Percentiles rank a stretch among this genome's conserved stretches.
These are phyloP conservation scores for Ichneumoninae sp. DNA, from an alignment of 2,888 invertebrate genomes.

Conservation along the genomic window DNA sequence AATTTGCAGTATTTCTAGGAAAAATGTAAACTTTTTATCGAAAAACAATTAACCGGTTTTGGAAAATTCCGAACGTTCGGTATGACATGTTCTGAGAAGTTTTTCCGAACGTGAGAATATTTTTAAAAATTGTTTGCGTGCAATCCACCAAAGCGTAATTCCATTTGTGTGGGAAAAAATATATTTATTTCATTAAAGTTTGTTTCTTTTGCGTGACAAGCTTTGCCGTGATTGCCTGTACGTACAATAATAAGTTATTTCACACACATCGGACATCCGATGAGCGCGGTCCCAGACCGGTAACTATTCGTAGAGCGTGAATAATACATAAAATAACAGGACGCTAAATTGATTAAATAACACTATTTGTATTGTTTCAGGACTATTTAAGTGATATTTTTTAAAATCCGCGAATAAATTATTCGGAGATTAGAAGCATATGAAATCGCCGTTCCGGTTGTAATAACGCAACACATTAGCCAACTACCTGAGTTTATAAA, in stretches of 20 bases:
- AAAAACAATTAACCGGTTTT: background rate
- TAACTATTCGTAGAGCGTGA: background rate
- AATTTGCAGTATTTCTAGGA: background rate
- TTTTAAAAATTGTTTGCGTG: background rate
- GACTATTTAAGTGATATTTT: background rate
- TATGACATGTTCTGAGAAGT: background rate
- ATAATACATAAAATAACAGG: background rate
- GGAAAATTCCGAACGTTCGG: background rate
- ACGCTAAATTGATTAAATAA: constrained; percentile 5
- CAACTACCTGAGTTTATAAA: constrained; percentile 39
- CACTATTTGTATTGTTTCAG: background rate
- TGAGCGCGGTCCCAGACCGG: background rate
- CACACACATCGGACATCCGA: background rate
- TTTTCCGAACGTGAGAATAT: background rate
- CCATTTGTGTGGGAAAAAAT: background rate
- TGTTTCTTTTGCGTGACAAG: constrained; percentile 14
- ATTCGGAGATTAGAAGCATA: background rate
- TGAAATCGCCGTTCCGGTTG: background rate
- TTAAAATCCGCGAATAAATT: background rate
- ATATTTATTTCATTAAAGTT: constrained; percentile 12
- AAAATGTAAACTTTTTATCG: background rate
- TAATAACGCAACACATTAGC: background rate
- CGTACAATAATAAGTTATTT: constrained; percentile 7
- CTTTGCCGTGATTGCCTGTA: background rate
- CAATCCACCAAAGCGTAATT: background rate